These are phyloP conservation scores for Drosophila paramelanica DNA, from an alignment of 2,888 invertebrate genomes.

Conservation along the genomic window DNA sequence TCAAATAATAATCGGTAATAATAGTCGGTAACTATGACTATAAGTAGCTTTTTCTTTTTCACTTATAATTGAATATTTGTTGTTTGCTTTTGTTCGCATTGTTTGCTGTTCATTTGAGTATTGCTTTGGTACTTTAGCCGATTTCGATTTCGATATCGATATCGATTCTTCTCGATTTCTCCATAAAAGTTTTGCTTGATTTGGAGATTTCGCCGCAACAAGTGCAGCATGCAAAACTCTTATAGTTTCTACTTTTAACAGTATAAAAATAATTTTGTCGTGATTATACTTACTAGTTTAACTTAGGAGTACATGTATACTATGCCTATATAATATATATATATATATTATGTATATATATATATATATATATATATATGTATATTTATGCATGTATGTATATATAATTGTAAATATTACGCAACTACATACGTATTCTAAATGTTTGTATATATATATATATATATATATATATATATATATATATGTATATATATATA, in stretches of 20 bases:
- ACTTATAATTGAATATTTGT: slow-evolving; percentile 60
- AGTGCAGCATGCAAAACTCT: slow-evolving; percentile 28
- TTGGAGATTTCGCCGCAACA: slow-evolving; percentile 12
- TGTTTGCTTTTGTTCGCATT: slow-evolving; percentile 29
- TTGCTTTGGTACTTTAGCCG: slow-evolving; percentile 86
- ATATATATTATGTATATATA: slow-evolving; percentile 32
- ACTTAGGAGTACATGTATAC: slow-evolving; percentile 63
- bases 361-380: slow-evolving; percentile 52
- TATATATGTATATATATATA: slow-evolving; percentile 37
- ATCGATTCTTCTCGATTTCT: slow-evolving; percentile 50
- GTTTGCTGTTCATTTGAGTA: slow-evolving; percentile 77
- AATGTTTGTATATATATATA: slow-evolving; percentile 55
- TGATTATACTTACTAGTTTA: slow-evolving; percentile 74
- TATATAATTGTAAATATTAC: slow-evolving; percentile 70
- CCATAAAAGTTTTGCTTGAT: slow-evolving; percentile 51
- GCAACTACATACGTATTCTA: slow-evolving; percentile 77
- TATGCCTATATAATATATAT: slow-evolving; percentile 49
- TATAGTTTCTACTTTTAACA: slow-evolving; percentile 50
- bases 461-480: slow-evolving; percentile 54
- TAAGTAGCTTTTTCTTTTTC: slow-evolving; percentile 45
- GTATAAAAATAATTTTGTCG: slow-evolving; percentile 78
- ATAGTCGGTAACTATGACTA: slow-evolving; percentile 57
- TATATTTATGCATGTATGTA: slow-evolving; percentile 37
- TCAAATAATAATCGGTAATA: slow-evolving; percentile 64
- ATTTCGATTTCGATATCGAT: slow-evolving; percentile 62